These are phyloP conservation scores for Eumacrocentrus americanus DNA, from an alignment of 2,888 invertebrate species.

Conservation along the genomic window DNA sequence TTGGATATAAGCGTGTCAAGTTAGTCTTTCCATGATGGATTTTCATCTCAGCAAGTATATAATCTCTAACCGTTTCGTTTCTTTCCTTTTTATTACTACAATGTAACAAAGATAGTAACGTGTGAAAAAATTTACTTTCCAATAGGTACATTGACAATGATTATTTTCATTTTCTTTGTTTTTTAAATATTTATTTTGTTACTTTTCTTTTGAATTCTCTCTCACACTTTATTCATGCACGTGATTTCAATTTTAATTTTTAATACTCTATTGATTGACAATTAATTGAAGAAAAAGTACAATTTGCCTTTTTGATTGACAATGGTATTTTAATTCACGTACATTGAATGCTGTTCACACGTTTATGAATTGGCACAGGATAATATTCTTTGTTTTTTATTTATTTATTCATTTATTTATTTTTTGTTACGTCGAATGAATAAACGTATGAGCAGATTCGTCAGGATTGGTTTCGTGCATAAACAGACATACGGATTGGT, in stretches of 20 bases:
- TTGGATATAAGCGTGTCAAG: neutral
- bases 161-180: slow-evolving; percentile 12
- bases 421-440: neutral
- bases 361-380: slow-evolving; percentile 10
- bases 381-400: neutral
- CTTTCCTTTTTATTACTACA: neutral
- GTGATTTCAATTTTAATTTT: neutral
- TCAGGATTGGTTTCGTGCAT: slow-evolving; percentile 4
- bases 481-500: too few relatives aligned
- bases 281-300: neutral
- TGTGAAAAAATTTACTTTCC: neutral
- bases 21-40: slow-evolving; percentile 4
- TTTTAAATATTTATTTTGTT: slow-evolving; percentile 18
- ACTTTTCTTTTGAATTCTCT: slow-evolving; percentile 1
- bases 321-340: slow-evolving; percentile 5
- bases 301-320: slow-evolving; percentile 3
- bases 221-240: slow-evolving; percentile 16
- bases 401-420: neutral
- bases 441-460: slow-evolving; percentile 6
- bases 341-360: slow-evolving; percentile 1
- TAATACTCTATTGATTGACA: neutral
- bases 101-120: slow-evolving; percentile 5
- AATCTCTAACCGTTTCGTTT: neutral
- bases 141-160: neutral
- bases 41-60: neutral